Base-by-base conservation (phyloP, 2,797 vertebrate species). In the Coreius guichenoti region DNA sequence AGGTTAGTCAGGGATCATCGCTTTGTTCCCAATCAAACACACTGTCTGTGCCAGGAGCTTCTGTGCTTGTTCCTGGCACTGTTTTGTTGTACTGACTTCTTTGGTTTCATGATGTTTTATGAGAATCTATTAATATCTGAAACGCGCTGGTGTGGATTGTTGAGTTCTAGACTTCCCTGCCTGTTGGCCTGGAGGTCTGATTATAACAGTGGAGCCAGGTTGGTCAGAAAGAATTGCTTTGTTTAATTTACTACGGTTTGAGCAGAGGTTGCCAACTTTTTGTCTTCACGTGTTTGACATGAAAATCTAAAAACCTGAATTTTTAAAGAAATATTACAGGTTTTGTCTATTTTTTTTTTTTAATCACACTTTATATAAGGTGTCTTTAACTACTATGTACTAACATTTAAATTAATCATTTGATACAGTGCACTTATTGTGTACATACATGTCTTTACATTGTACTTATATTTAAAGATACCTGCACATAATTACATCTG, bases 1-100 rank as follows among this genome's bases (percentile, higher is more conserved):
- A 86, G 96, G 96, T 96, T 90, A 91, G 93, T 87, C 73, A 74
- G 47, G 16, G 39, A 75, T 80, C 75, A 75, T 31, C 29, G 16
- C 49, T 49, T 23, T 21, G 29, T 76, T 78, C 65, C 80, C 33
- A 39, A 79, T 72, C 43, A 17, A 86, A 86, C 84, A 56, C 63
- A 73, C 31, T 76, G 43, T 54, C 47, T 23, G 73, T 69, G 82
- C 76, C 88, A 86, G 85, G 83, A 88, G 80, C 23, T n/a, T 80
- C 72, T 87, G 65, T 69, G 23, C 87, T 82, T 63, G 51, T 54
- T 82, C 78, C 86, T 87, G 88, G 84, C 81, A 85, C 80, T 31
- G 80, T 47, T 78, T 83, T 78, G 83, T 92, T 90, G 83, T 86
- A 88, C 69, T 86, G 79, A 86, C 75, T 23, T 1, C 39, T 84